These are phyloP conservation scores for Drosophila rufa DNA, from an alignment of 1,140 invertebrate genomes.

Conservation along the genomic window DNA sequence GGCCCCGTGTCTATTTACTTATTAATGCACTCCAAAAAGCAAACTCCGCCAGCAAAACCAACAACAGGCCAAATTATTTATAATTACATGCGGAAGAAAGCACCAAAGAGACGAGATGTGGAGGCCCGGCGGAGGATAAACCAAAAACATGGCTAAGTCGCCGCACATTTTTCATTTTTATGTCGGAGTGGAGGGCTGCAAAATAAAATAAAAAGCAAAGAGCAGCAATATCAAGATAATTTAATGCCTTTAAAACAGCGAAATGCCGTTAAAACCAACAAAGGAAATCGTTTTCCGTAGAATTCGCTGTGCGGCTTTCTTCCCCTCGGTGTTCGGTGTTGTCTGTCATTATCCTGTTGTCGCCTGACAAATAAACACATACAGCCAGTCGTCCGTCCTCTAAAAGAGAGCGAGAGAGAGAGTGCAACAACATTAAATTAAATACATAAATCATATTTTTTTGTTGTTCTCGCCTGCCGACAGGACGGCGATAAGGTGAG, in stretches of 20 bases:
- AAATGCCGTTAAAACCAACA: constrained; percentile 75
- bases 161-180: constrained; percentile 78
- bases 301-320: constrained; percentile 34
- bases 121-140: constrained; percentile 9
- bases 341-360: constrained; percentile 79
- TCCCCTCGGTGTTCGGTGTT: constrained; percentile 16
- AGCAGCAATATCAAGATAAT: constrained; percentile 54
- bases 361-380: constrained; percentile 80
- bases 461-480: constrained; percentile 42
- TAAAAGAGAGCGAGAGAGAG: constrained; percentile 45
- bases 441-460: constrained; percentile 82
- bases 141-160: constrained; percentile 43
- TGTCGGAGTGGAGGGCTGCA: constrained; percentile 18
- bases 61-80: constrained; percentile 67
- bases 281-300: constrained; percentile 48
- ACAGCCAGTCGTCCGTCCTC: constrained; percentile 46
- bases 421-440: constrained; percentile 74
- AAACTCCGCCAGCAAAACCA: constrained; percentile 22
- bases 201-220: constrained; percentile 19
- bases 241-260: constrained; percentile 80
- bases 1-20: constrained; percentile 65
- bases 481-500: constrained; percentile 50
- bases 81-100: constrained; percentile 59
- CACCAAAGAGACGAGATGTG: not conserved
- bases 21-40: constrained; percentile 61